Evolutionary conservation across 1,140 invertebrate genomes (phyloP).

Genomic region (Papilio xuthus): DNA sequence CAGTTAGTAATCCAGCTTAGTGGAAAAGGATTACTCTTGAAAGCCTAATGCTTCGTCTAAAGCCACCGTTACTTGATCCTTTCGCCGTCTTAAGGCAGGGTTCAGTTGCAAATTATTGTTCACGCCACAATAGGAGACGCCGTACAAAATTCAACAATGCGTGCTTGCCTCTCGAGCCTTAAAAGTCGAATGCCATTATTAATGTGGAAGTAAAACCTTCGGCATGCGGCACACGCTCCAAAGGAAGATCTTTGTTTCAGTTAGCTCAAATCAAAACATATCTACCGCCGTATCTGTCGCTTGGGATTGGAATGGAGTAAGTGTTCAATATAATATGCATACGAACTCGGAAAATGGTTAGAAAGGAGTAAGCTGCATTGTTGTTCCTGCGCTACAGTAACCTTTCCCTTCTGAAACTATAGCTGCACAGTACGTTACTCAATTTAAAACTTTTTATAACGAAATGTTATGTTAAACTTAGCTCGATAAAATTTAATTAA

Average conservation of each 20-base stretch:
- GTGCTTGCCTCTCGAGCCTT: constrained; percentile 52
- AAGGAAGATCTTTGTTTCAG: constrained; percentile 46
- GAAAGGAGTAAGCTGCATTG: background rate
- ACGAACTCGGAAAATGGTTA: background rate
- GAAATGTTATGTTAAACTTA: background rate
- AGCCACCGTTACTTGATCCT: constrained; percentile 70
- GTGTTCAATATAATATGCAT: constrained; percentile 1
- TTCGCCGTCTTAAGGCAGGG: constrained; percentile 61
- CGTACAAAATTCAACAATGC: constrained; percentile 58
- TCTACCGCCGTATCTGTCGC: constrained; percentile 21
- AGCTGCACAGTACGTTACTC: background rate
- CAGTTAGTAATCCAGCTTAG: constrained; percentile 72
- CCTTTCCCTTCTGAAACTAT: background rate
- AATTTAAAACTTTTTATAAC: background rate
- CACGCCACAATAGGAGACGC: constrained; percentile 62
- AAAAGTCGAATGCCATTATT: constrained; percentile 64
- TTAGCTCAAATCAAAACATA: constrained; percentile 24
- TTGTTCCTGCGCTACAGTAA: background rate
- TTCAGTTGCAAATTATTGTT: constrained; percentile 76
- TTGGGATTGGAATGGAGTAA: background rate
- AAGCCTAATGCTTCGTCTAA: constrained; percentile 67
- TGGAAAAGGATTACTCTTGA: constrained; percentile 68
- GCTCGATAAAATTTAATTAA: background rate
- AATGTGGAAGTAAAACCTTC: constrained; percentile 54
- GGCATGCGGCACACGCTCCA: constrained; percentile 52